phyloP scores from a whole-genome alignment of 2,113 vertebrate species.

The Ammodytes marinus region DNA sequence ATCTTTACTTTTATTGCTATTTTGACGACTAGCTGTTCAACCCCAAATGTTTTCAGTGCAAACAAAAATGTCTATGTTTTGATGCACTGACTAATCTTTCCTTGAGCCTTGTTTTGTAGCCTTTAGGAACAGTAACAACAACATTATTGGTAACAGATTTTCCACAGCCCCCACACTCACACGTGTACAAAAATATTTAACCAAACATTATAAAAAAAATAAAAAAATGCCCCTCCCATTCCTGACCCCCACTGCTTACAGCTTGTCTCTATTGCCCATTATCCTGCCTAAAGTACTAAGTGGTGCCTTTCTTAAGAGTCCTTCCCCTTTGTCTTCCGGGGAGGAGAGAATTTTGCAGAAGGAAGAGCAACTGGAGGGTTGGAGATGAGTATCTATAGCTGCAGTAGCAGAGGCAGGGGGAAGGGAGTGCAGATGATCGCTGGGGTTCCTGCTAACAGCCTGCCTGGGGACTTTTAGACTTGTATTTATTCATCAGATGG shows the following conservation, averaged over 20 bases:
- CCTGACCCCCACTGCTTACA: too few relatives aligned
- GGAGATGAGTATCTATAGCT: slow-evolving; percentile 51
- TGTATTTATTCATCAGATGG: background rate
- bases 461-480: background rate
- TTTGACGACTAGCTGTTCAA: background rate
- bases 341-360: slow-evolving; percentile 41
- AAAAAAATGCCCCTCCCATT: background rate
- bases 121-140: background rate
- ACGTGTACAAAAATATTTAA: background rate
- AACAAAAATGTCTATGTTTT: background rate
- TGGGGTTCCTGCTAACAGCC: background rate
- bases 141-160: too few relatives aligned
- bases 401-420: background rate
- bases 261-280: background rate
- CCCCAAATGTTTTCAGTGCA: background rate
- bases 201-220: background rate
- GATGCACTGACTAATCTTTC: background rate
- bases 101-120: background rate
- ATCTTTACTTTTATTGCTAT: background rate
- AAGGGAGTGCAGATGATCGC: slow-evolving; percentile 20
- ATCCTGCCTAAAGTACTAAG: background rate
- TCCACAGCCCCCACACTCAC: background rate
- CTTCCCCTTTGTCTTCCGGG: slow-evolving; percentile 53
- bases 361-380: slow-evolving; percentile 25
- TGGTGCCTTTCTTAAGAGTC: background rate